phyloP scores from a whole-genome alignment of 2,888 invertebrate species.

The Zygogramma bicolorata region DNA sequence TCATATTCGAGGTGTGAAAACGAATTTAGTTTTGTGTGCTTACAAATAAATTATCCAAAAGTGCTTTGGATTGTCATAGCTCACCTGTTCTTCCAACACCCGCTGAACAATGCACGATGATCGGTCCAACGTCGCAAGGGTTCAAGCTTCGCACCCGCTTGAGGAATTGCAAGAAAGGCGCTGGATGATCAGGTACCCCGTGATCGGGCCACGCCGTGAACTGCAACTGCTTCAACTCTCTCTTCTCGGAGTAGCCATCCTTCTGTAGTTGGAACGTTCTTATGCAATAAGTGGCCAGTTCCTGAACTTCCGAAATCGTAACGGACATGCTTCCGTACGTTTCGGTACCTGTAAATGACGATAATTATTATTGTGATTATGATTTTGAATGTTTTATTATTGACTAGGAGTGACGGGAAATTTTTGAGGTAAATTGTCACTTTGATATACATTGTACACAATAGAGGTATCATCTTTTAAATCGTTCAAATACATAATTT shows the following conservation, averaged over 20 bases:
- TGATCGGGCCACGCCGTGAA: constrained; percentile 99
- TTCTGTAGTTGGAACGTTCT: constrained; percentile 93
- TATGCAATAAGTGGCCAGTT: constrained; percentile 97
- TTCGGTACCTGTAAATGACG: too few species aligned
- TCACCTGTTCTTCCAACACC: constrained; percentile 68
- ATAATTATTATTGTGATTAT: too few species aligned
- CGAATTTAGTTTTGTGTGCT: too few species aligned
- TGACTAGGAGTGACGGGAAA: too few species aligned
- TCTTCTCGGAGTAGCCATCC: constrained; percentile 83
- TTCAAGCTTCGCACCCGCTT: constrained; percentile 92
- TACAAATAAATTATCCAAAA: too few species aligned
- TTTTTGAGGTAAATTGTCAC: too few species aligned
- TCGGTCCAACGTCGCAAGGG: constrained; percentile 92
- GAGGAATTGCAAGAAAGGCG: constrained; percentile 97
- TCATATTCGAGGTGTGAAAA: too few species aligned
- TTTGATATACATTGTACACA: too few species aligned
- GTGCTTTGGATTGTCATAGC: background rate
- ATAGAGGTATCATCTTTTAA: too few species aligned
- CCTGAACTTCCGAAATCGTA: constrained; percentile 93
- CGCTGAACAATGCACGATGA: constrained; percentile 94
- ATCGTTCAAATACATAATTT: too few species aligned
- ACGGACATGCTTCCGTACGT: constrained; percentile 96
- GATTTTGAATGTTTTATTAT: too few species aligned
- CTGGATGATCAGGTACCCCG: constrained; percentile 98
- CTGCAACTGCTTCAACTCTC: constrained; percentile 97